Evolutionary conservation across 1,140 invertebrate species (phyloP).

Genomic region (Drosophila serrata): DNA sequence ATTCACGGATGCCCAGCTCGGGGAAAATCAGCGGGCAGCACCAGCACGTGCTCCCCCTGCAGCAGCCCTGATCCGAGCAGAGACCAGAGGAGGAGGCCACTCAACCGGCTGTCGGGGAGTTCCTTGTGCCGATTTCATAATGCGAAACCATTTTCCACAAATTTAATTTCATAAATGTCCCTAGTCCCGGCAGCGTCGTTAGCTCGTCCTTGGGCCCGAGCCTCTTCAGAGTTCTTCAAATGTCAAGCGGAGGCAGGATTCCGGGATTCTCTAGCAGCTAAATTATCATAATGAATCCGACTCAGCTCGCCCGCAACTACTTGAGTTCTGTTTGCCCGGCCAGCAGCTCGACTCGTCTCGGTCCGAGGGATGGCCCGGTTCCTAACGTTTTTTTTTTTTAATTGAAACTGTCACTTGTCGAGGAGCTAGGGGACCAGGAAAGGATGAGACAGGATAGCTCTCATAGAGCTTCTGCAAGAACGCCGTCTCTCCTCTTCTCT

Average conservation of each 20-base stretch:
- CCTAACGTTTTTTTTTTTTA: constrained; percentile 63
- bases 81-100: constrained; percentile 34
- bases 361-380: constrained; percentile 31
- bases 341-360: constrained; percentile 28
- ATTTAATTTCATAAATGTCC: constrained; percentile 77
- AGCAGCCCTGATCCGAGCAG: constrained; percentile 10
- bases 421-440: constrained; percentile 25
- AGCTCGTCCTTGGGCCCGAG: constrained; percentile 30
- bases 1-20: constrained; percentile 55
- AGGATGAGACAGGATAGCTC: constrained; percentile 27
- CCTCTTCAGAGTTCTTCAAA: constrained; percentile 74
- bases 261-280: constrained; percentile 63
- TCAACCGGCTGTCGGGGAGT: constrained; percentile 2
- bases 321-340: constrained; percentile 62
- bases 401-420: constrained; percentile 79
- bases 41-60: constrained; percentile 59
- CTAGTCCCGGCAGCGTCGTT: constrained; percentile 37
- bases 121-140: constrained; percentile 1
- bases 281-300: constrained; percentile 81
- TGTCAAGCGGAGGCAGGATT: constrained; percentile 65
- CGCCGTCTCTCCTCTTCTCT: constrained; percentile 50
- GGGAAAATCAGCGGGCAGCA: constrained; percentile 50
- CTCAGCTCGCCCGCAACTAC: constrained; percentile 69
- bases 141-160: constrained; percentile 72
- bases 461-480: constrained; percentile 73